Conservation (phyloP, 2,888 invertebrate species). For the Conus canariensis region DNA sequence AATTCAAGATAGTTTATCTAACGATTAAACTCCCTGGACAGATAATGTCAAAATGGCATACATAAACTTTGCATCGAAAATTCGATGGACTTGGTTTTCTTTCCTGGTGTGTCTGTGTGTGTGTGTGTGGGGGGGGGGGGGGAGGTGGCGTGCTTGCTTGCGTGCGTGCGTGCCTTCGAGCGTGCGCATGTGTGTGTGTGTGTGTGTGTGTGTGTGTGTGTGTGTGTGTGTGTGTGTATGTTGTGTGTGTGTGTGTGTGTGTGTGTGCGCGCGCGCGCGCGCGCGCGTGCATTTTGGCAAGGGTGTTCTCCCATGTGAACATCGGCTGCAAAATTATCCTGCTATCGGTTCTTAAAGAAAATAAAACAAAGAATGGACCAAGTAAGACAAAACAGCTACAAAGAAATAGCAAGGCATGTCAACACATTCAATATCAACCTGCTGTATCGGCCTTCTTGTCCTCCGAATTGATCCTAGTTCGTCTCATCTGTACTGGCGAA, state of each 20-base stretch:
- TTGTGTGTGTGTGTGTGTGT: slow-evolving; percentile 1
- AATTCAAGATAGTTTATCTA: too few species aligned
- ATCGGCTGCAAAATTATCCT: too few species aligned
- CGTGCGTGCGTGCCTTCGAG: neutral
- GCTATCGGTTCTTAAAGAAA: too few species aligned
- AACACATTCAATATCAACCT: neutral
- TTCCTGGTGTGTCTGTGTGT: neutral
- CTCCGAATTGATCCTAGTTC: neutral
- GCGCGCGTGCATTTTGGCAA: neutral
- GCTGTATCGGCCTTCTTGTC: neutral
- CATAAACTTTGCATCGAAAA: too few species aligned
- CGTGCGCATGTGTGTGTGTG: neutral
- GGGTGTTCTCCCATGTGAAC: too few species aligned
- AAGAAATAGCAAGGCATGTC: neutral
- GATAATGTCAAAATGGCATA: too few species aligned
- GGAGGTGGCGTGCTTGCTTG: neutral
- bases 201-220: neutral
- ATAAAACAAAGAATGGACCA: too few species aligned
- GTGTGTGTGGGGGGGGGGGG: neutral
- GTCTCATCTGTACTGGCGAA: neutral
- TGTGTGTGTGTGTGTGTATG: neutral
- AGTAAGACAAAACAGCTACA: neutral
- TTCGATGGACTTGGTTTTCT: too few species aligned
- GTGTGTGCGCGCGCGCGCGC: neutral
- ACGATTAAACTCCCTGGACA: too few species aligned